These are phyloP conservation scores for Pectinophora gossypiella DNA, from an alignment of 1,140 invertebrate genomes.

Conservation along the genomic window DNA sequence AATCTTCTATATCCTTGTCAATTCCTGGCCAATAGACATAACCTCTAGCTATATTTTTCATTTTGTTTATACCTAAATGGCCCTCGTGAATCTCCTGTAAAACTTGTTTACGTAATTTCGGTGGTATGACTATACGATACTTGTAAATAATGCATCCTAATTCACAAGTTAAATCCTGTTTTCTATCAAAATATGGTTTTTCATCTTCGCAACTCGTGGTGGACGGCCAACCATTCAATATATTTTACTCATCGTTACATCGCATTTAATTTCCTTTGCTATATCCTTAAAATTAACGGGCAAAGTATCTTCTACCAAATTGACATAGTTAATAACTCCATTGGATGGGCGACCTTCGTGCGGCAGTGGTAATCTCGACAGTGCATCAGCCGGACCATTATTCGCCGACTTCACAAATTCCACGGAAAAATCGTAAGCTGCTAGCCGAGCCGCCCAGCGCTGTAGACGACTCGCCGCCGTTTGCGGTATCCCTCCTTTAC, in stretches of 20 bases:
- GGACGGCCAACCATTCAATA: slow-evolving; percentile 11
- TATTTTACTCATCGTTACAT: slow-evolving; percentile 9
- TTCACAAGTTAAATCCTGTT: slow-evolving; percentile 5
- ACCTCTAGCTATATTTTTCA: slow-evolving; percentile 53
- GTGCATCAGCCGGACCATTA: slow-evolving; percentile 1
- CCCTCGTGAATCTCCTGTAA: slow-evolving; percentile 45
- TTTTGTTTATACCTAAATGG: slow-evolving; percentile 51
- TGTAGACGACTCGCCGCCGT: slow-evolving; percentile 5
- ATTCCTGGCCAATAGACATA: slow-evolving; percentile 60
- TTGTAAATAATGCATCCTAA: slow-evolving; percentile 19
- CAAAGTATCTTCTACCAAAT: background rate
- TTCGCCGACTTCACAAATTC: slow-evolving; percentile 1
- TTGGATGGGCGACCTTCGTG: background rate
- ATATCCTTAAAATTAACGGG: slow-evolving; percentile 6
- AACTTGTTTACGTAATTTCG: slow-evolving; percentile 22
- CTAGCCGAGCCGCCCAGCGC: background rate
- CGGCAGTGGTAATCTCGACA: slow-evolving; percentile 1
- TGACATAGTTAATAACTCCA: background rate
- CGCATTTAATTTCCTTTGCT: slow-evolving; percentile 1
- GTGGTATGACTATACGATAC: slow-evolving; percentile 43
- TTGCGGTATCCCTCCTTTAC: background rate
- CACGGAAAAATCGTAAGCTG: slow-evolving; percentile 4
- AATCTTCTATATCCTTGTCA: slow-evolving; percentile 39
- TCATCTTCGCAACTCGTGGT: background rate
- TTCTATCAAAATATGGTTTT: slow-evolving; percentile 14